A percentile compares a stretch with the other conserved stretches of the same genome.
phyloP scores from a whole-genome alignment of 2,113 vertebrate genomes.

The Haplochromis vanheusdeni region DNA sequence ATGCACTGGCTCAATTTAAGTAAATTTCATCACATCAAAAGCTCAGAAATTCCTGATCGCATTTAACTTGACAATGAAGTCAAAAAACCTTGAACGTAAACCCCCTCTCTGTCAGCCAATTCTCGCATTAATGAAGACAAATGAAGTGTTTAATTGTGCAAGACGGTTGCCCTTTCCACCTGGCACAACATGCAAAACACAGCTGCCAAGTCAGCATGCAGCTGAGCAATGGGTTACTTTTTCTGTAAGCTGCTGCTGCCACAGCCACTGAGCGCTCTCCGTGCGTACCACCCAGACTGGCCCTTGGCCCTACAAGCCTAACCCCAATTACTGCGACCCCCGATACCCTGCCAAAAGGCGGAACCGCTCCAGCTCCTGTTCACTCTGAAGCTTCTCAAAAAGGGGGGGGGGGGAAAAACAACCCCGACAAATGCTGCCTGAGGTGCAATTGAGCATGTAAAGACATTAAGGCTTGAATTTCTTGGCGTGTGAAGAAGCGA shows the following conservation, averaged over 20 bases:
- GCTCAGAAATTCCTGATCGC: background rate
- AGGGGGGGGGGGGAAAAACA: background rate
- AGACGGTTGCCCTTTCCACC: slow-evolving; percentile 48
- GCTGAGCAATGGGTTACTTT: slow-evolving; percentile 2
- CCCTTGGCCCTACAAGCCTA: slow-evolving; percentile 7
- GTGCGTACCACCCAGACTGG: background rate
- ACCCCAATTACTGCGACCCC: slow-evolving; percentile 27
- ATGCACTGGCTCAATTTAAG: background rate
- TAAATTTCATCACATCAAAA: background rate
- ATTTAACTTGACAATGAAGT: background rate
- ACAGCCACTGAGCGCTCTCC: background rate
- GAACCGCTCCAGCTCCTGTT: slow-evolving; percentile 13
- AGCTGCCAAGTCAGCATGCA: slow-evolving; percentile 35
- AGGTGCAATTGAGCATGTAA: slow-evolving; percentile 43
- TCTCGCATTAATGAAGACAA: slow-evolving; percentile 57
- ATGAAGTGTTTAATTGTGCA: slow-evolving; percentile 53
- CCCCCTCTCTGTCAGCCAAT: slow-evolving; percentile 21
- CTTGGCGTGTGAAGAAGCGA: background rate
- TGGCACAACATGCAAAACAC: slow-evolving; percentile 49
- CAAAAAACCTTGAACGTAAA: background rate
- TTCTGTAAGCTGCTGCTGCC: background rate
- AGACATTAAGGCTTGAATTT: slow-evolving; percentile 21
- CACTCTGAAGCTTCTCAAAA: background rate
- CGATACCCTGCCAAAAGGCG: slow-evolving; percentile 17
- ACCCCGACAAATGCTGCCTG: slow-evolving; percentile 17